Percentiles rank a stretch among this genome's conserved stretches.
phyloP scores from a whole-genome alignment of 2,797 vertebrate genomes.

The Enteromius thamalakanensis region DNA sequence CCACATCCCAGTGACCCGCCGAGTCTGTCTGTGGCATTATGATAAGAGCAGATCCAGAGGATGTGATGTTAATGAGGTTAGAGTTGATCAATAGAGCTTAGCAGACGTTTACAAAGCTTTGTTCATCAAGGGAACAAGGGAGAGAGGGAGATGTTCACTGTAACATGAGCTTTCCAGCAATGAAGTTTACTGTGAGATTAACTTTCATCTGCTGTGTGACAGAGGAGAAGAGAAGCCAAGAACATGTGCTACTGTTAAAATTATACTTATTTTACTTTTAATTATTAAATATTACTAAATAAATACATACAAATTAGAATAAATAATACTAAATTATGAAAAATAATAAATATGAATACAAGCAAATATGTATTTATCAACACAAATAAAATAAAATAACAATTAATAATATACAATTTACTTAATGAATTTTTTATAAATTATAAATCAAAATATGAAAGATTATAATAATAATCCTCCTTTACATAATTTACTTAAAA shows the following conservation, averaged over 20 bases:
- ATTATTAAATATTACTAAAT: too few species aligned
- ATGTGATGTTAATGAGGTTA: conserved; percentile 12
- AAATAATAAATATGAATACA: too few species aligned
- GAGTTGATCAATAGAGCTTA: conserved; percentile 19
- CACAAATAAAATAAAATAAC: neutral
- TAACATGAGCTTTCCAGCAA: conserved; percentile 8
- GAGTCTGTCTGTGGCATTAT: neutral
- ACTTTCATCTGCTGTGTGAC: too few species aligned
- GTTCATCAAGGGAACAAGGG: neutral
- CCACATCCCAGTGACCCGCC: neutral
- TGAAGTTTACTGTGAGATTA: neutral
- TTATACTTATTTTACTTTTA: too few species aligned
- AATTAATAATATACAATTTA: neutral
- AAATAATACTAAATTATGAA: too few species aligned
- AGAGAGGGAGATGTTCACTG: neutral
- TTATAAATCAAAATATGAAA: neutral
- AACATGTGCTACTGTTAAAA: neutral
- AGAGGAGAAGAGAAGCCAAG: neutral
- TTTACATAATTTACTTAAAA: neutral
- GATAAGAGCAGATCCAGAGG: neutral
- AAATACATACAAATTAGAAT: too few species aligned
- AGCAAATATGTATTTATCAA: neutral
- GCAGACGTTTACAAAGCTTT: conserved; percentile 16
- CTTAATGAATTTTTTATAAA: neutral
- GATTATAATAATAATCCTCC: neutral